phyloP scores from a whole-genome alignment of 1,140 invertebrate species.

The Danaus plexippus region DNA sequence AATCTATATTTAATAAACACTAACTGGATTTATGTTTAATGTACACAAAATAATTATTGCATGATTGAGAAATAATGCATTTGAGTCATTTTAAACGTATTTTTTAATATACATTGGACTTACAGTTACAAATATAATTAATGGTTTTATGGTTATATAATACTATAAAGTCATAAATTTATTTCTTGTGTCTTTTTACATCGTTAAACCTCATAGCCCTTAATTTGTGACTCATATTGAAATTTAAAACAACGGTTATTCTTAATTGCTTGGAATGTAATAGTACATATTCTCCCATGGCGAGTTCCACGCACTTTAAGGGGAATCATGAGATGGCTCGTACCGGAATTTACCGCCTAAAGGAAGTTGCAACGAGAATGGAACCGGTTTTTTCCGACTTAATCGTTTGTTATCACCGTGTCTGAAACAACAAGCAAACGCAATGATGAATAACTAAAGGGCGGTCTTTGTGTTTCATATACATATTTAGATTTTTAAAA shows the following conservation, averaged over 20 bases:
- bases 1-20: no score
- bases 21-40: no score
- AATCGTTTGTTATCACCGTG: conserved; percentile 24
- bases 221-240: conserved; percentile 23
- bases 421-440: conserved; percentile 14
- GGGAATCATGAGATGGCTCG: conserved; percentile 21
- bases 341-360: conserved; percentile 45
- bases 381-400: conserved; percentile 50
- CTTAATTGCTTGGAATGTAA: conserved; percentile 58
- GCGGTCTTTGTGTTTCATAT: no score
- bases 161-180: no score
- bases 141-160: no score
- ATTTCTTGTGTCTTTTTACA: no score
- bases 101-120: no score
- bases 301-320: conserved; percentile 17
- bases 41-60: no score
- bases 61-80: no score
- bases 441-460: conserved; percentile 2
- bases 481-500: no score
- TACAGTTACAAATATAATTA: no score
- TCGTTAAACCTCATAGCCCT: background rate
- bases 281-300: conserved; percentile 22
- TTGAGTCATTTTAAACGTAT: no score
- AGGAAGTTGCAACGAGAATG: conserved; percentile 32
- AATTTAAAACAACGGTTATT: conserved; percentile 27